Evolutionary conservation across 2,888 invertebrate species (phyloP).

Genomic region (Oconnorella tubifera): DNA sequence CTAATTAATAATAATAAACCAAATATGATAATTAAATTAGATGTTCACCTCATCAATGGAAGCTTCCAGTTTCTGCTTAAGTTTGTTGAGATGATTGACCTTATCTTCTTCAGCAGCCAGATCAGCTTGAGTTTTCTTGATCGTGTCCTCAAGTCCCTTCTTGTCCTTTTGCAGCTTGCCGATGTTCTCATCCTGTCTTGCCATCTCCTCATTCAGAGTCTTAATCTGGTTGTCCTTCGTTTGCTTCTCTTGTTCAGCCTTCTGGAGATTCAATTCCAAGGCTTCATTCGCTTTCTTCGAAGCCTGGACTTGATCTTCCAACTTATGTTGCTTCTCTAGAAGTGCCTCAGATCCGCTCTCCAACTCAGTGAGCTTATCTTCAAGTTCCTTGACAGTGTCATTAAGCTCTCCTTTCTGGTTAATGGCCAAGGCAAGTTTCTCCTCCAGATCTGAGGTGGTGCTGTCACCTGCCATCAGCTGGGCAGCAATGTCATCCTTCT

Average conservation of each 20-base stretch:
- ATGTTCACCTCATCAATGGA: conserved; percentile 77
- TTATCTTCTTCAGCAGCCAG: conserved; percentile 92
- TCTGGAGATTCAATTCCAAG: conserved; percentile 87
- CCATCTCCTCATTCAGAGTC: conserved; percentile 84
- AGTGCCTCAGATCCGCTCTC: conserved; percentile 94
- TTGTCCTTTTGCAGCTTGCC: conserved; percentile 99
- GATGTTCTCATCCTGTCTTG: conserved; percentile 96
- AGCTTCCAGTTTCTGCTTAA: conserved; percentile 97
- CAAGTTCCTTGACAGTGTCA: conserved; percentile 87
- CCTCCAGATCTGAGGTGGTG: conserved; percentile 83
- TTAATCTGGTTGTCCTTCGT: conserved; percentile 96
- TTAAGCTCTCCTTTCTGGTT: conserved; percentile 91
- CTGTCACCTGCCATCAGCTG: conserved; percentile 90
- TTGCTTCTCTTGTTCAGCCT: conserved; percentile 90
- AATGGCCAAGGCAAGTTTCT: conserved; percentile 85
- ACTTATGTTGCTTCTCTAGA: conserved; percentile 92
- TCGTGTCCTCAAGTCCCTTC: conserved; percentile 86
- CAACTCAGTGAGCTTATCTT: conserved; percentile 93
- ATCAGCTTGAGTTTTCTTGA: conserved; percentile 57
- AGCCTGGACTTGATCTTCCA: conserved; percentile 88
- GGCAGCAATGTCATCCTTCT: conserved; percentile 85
- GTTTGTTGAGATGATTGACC: conserved; percentile 99
- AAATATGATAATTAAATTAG: too few relatives aligned
- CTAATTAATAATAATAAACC: too few relatives aligned
- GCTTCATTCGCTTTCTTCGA: conserved; percentile 98